phyloP scores from a whole-genome alignment of 2,797 vertebrate genomes.

The Melanotaenia maccullochi region DNA sequence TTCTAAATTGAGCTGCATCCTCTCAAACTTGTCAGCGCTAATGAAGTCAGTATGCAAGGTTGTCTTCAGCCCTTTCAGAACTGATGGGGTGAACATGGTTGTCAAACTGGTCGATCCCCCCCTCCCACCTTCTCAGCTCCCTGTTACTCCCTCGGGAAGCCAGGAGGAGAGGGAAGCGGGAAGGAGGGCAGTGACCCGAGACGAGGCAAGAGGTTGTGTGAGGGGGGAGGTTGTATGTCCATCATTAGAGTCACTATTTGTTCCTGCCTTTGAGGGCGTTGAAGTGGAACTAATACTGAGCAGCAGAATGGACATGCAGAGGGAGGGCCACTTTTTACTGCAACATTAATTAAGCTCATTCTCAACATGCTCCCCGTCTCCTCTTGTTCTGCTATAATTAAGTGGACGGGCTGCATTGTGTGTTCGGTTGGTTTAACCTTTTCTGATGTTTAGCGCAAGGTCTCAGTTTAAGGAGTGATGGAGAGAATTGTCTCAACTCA shows the following conservation, averaged over 20 bases:
- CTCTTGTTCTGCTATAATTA: slow-evolving; percentile 61
- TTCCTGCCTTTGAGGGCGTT: slow-evolving; percentile 74
- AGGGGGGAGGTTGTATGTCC: slow-evolving; percentile 75
- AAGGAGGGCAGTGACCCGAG: slow-evolving; percentile 83
- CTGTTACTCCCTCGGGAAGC: slow-evolving; percentile 71
- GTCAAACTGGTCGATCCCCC: slow-evolving; percentile 84
- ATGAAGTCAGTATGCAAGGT: slow-evolving; percentile 86
- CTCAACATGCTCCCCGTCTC: slow-evolving; percentile 71
- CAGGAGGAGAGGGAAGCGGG: background rate
- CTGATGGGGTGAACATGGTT: slow-evolving; percentile 84
- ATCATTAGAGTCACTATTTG: slow-evolving; percentile 81
- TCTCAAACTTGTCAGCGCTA: slow-evolving; percentile 84
- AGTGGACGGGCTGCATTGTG: slow-evolving; percentile 40
- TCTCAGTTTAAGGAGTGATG: slow-evolving; percentile 26
- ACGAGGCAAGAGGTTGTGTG: slow-evolving; percentile 55
- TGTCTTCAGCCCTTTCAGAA: slow-evolving; percentile 59
- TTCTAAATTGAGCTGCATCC: slow-evolving; percentile 75
- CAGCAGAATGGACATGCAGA: slow-evolving; percentile 80
- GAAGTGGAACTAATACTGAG: slow-evolving; percentile 86
- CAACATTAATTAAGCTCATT: slow-evolving; percentile 91
- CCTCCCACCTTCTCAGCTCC: slow-evolving; percentile 18
- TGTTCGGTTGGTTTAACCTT: slow-evolving; percentile 60
- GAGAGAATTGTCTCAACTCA: background rate
- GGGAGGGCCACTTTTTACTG: slow-evolving; percentile 86
- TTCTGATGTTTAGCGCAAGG: slow-evolving; percentile 36